These are phyloP conservation scores for Trimorus sp. DNA, from an alignment of 2,888 invertebrate genomes.

Conservation along the genomic window DNA sequence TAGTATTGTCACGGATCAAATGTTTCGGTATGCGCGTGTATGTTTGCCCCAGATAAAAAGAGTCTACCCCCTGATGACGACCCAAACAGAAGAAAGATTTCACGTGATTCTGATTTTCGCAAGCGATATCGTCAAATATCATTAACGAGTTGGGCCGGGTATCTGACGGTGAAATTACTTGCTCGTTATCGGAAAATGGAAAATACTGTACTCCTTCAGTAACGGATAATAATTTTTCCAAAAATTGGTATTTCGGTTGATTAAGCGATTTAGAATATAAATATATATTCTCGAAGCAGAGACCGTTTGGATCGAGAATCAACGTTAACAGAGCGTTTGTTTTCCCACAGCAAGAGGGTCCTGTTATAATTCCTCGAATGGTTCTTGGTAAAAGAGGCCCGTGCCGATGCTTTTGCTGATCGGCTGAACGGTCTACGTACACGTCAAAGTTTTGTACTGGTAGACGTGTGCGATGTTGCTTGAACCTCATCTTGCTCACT, in stretches of 20 bases:
- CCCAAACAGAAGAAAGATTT: constrained; percentile 67
- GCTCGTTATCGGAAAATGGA: constrained; percentile 42
- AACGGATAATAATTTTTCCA: constrained; percentile 63
- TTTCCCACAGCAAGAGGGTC: constrained; percentile 78
- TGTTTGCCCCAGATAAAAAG: constrained; percentile 71
- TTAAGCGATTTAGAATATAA: constrained; percentile 69
- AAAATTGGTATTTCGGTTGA: constrained; percentile 71
- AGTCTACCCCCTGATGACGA: constrained; percentile 70
- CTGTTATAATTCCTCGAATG: constrained; percentile 71
- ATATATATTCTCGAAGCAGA: constrained; percentile 78
- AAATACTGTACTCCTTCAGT: constrained; percentile 59
- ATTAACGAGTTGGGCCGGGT: constrained; percentile 67
- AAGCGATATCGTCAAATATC: constrained; percentile 79
- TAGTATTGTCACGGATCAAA: constrained; percentile 44
- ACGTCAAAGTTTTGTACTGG: constrained; percentile 22
- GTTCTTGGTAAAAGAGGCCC: constrained; percentile 23
- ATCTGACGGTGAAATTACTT: constrained; percentile 25
- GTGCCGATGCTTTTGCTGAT: constrained; percentile 1
- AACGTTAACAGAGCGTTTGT: constrained; percentile 75
- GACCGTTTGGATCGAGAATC: constrained; percentile 73
- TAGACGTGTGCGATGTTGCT: constrained; percentile 12
- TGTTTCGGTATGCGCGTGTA: constrained; percentile 58
- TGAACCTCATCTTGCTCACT: constrained; percentile 18
- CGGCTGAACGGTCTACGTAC: background rate
- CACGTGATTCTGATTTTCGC: constrained; percentile 68